These are phyloP conservation scores for Papilio aristodemus DNA, from an alignment of 1,140 invertebrate genomes.

Conservation along the genomic window DNA sequence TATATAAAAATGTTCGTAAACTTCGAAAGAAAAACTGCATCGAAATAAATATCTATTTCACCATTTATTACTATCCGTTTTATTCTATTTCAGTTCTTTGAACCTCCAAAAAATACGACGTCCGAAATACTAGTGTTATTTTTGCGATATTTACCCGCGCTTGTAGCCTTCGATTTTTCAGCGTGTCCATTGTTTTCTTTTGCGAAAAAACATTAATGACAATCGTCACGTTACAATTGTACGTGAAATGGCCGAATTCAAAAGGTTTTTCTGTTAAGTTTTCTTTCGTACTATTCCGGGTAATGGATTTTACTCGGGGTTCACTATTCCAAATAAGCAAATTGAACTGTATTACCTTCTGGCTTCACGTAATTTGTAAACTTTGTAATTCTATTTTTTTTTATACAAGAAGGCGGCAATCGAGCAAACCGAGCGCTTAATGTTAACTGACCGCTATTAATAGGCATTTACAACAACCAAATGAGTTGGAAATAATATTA, in stretches of 20 bases:
- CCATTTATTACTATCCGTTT: neutral
- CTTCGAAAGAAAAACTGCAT: neutral
- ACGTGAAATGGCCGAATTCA: slow-evolving; percentile 31
- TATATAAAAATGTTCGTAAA: too few species aligned
- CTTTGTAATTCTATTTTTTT: too few species aligned
- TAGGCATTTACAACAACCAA: too few species aligned
- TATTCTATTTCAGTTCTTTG: slow-evolving; percentile 4
- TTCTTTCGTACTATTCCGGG: slow-evolving; percentile 31
- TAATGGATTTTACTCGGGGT: slow-evolving; percentile 25
- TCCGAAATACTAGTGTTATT: slow-evolving; percentile 18
- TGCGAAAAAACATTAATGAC: slow-evolving; percentile 33
- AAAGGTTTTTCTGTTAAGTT: slow-evolving; percentile 34
- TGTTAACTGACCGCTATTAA: too few species aligned
- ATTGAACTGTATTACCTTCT: slow-evolving; percentile 5
- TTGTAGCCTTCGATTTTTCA: slow-evolving; percentile 30
- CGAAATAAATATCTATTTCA: neutral
- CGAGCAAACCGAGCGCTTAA: too few species aligned
- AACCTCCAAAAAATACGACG: slow-evolving; percentile 7
- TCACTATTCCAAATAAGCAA: neutral
- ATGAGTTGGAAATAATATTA: too few species aligned
- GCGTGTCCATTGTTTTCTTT: slow-evolving; percentile 31
- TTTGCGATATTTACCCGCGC: slow-evolving; percentile 19
- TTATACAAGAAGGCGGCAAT: too few species aligned
- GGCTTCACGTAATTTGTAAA: neutral
- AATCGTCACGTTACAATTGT: slow-evolving; percentile 33